Percentiles rank a stretch among this genome's conserved stretches.
Evolutionary conservation across 2,113 vertebrate species (phyloP).

Genomic region (Nettapus auritus): DNA sequence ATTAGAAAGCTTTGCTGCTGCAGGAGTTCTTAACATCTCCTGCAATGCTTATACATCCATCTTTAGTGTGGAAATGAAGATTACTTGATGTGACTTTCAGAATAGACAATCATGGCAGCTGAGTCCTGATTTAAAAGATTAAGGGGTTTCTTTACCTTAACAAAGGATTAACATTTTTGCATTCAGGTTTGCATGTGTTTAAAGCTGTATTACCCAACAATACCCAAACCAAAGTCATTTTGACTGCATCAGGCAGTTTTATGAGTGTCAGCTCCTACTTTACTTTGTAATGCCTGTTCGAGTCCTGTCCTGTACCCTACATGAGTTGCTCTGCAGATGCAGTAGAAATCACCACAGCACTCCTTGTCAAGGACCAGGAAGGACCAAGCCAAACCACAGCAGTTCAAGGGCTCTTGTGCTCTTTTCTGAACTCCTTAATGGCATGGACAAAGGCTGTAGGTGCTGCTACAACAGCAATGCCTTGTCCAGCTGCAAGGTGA

Average conservation of each 20-base stretch:
- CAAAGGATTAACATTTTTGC: background rate
- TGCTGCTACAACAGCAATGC: background rate
- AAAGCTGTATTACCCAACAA: background rate
- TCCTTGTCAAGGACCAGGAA: background rate
- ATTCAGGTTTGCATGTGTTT: background rate
- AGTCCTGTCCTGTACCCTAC: background rate
- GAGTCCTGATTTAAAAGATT: background rate
- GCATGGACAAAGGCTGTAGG: rapidly evolving
- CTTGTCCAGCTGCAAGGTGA: background rate
- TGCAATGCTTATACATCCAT: background rate
- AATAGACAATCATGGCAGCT: background rate
- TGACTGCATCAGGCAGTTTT: background rate
- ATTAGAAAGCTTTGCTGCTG: background rate
- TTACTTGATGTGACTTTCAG: background rate
- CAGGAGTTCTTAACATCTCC: background rate
- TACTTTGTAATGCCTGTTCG: background rate
- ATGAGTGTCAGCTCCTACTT: background rate
- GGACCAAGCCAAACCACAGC: background rate
- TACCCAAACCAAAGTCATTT: background rate
- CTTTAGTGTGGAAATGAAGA: background rate
- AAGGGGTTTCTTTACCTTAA: background rate
- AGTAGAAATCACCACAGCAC: background rate
- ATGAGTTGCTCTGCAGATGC: background rate
- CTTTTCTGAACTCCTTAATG: background rate
- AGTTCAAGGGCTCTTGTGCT: background rate